Evolutionary conservation across 2,113 vertebrate species (phyloP), one percentile per base, ranked within the genome.

Genomic region (Atlantisia rogersi): DNA sequence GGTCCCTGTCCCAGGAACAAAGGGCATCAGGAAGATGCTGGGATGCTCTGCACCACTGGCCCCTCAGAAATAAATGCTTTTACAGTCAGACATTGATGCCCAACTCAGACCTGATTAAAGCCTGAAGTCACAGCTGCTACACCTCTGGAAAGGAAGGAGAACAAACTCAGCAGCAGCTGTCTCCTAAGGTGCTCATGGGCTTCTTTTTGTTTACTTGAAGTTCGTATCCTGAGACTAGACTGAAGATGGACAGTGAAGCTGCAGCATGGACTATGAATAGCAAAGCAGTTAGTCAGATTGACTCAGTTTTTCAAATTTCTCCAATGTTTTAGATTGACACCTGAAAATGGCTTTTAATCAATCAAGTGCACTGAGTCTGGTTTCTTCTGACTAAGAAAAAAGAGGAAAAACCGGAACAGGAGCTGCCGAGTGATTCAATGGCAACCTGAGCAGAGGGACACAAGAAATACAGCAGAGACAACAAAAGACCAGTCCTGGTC

Each of bases 171-270:
- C 16, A 59, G 13, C 14, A 37, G 26, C 29, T 56, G 18, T 10
- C 46, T 68, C 31, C 64, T 21, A 39, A 0, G 1, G 29, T 39
- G 37, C 52, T 55, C 5, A 1, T 0, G 2, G 19, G 7, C 18
- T 94, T 52, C 20, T 26, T 79, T 40, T 63, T 60, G 17, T 80
- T 60, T 15, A 16, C 6, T 4, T 53, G 73, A 80, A 50, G 69
- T 19, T 78, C 1, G 1, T 44, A 11, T 44, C 56, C 59, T 63
- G 39, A 40, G 32, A 64, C 6, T 4, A 35, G 37, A 29, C 7
- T 50, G 26, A 11, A 39, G 22, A 60, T 7, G 32, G 19, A n/a
- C 68, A 71, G 19, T 25, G 37, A 32, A 80, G 63, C 65, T 48
- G 53, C 53, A 31, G 53, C 28, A 18, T 31, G 28, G 53, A 31